Percentiles rank a stretch among this genome's conserved stretches.
phyloP scores from a whole-genome alignment of 2,113 vertebrate species.

The Alaudala cheleensis region DNA sequence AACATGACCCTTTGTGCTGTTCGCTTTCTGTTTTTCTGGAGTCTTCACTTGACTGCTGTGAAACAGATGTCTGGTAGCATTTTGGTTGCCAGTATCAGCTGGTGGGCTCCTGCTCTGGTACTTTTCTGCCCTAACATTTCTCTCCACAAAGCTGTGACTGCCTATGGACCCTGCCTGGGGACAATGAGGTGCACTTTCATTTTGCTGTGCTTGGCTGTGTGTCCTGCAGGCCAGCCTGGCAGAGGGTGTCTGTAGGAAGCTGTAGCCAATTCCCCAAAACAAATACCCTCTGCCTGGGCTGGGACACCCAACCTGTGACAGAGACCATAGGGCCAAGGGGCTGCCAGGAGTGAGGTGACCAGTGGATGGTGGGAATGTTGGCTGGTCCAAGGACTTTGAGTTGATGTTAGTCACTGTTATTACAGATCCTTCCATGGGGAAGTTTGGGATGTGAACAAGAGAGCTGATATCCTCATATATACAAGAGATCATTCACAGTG shows the following conservation, averaged over 20 bases:
- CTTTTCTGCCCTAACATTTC: neutral
- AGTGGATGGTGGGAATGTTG: neutral
- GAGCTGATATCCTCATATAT: neutral
- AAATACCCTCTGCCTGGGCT: neutral
- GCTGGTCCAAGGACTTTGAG: neutral
- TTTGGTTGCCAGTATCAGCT: neutral
- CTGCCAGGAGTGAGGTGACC: neutral
- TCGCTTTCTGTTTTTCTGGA: neutral
- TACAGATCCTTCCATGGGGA: neutral
- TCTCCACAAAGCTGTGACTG: neutral
- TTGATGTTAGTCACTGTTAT: neutral
- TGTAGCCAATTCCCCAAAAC: neutral
- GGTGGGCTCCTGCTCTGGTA: neutral
- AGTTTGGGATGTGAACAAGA: neutral
- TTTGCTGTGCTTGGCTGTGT: neutral
- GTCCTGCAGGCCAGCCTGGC: neutral
- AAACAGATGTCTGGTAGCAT: neutral
- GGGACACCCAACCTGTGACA: neutral
- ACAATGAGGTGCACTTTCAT: neutral
- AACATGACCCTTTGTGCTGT: neutral
- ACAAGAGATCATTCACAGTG: neutral
- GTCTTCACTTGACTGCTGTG: neutral
- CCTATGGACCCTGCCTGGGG: neutral
- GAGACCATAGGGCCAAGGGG: neutral
- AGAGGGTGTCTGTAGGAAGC: neutral